A percentile compares a stretch with the other conserved stretches of the same genome.
Evolutionary conservation across 2,113 vertebrate genomes (phyloP).

Genomic region (Hydrolagus affinis): DNA sequence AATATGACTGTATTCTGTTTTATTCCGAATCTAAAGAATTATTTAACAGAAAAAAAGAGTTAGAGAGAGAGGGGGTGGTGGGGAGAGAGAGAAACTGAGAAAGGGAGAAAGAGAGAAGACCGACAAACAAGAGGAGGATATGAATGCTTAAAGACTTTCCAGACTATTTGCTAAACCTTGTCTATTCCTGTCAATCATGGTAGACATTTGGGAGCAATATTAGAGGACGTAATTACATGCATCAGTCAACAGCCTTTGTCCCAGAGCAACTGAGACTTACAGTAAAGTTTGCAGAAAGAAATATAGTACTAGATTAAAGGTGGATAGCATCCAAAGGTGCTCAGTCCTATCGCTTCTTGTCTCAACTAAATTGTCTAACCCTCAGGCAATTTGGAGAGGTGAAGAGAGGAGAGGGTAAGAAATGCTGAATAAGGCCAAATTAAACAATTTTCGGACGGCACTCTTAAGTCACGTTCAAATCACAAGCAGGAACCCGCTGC

Average conservation of each 20-base stretch:
- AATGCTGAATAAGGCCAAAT: neutral
- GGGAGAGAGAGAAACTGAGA: no score
- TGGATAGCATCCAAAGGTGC: slow-evolving; percentile 58
- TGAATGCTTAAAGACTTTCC: slow-evolving; percentile 54
- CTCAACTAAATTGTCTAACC: slow-evolving; percentile 51
- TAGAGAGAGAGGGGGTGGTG: no score
- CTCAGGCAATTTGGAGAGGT: slow-evolving; percentile 50
- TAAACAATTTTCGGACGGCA: neutral
- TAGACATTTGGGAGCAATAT: slow-evolving; percentile 76
- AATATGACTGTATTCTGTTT: slow-evolving; percentile 17
- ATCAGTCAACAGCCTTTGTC: slow-evolving; percentile 90
- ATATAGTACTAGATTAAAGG: slow-evolving; percentile 60
- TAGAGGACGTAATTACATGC: slow-evolving; percentile 87
- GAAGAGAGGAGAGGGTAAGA: neutral
- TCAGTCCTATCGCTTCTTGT: slow-evolving; percentile 82
- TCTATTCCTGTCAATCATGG: slow-evolving; percentile 65
- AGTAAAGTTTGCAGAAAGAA: slow-evolving; percentile 62
- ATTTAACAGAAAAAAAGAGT: slow-evolving; percentile 49
- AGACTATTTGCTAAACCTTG: slow-evolving; percentile 66
- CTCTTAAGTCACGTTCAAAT: neutral
- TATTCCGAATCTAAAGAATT: neutral
- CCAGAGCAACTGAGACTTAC: slow-evolving; percentile 66
- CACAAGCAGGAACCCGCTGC: no score
- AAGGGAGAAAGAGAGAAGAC: slow-evolving; percentile 39
- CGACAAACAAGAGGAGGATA: slow-evolving; percentile 45